Conservation (phyloP, 1,140 invertebrate genomes). For the Zaprionus davidi region DNA sequence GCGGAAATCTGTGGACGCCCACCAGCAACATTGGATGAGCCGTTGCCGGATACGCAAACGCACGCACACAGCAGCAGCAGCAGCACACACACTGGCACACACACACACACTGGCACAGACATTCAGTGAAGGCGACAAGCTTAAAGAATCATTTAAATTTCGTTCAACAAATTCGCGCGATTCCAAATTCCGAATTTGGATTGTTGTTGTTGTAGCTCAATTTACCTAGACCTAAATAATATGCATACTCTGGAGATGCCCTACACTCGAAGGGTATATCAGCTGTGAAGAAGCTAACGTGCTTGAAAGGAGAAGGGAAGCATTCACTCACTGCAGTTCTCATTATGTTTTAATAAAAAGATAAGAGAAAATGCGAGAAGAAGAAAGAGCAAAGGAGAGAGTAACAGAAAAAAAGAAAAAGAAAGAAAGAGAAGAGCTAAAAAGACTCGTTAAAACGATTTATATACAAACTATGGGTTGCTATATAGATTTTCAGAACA, state of each 20-base stretch:
- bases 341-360: too few relatives aligned
- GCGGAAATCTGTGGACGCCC: constrained; percentile 71
- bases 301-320: too few relatives aligned
- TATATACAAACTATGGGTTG: too few relatives aligned
- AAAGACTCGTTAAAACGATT: too few relatives aligned
- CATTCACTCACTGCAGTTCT: too few relatives aligned
- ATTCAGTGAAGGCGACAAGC: neutral
- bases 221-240: constrained; percentile 10
- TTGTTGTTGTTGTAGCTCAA: neutral
- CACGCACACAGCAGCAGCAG: constrained; percentile 10
- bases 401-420: too few relatives aligned
- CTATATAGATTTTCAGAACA: too few relatives aligned
- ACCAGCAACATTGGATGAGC: constrained; percentile 40
- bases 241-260: neutral
- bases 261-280: neutral
- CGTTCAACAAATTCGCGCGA: constrained; percentile 14
- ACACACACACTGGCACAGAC: constrained; percentile 2
- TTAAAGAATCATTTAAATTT: constrained; percentile 6
- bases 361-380: too few relatives aligned
- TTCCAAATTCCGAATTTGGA: neutral
- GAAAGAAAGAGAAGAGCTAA: too few relatives aligned
- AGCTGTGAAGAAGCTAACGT: neutral
- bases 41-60: constrained; percentile 28
- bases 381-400: too few relatives aligned
- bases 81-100: constrained; percentile 2